A percentile compares a stretch with the other conserved stretches of the same genome.
These are phyloP conservation scores for Caerostris darwini DNA, from an alignment of 1,140 invertebrate genomes.

Conservation along the genomic window DNA sequence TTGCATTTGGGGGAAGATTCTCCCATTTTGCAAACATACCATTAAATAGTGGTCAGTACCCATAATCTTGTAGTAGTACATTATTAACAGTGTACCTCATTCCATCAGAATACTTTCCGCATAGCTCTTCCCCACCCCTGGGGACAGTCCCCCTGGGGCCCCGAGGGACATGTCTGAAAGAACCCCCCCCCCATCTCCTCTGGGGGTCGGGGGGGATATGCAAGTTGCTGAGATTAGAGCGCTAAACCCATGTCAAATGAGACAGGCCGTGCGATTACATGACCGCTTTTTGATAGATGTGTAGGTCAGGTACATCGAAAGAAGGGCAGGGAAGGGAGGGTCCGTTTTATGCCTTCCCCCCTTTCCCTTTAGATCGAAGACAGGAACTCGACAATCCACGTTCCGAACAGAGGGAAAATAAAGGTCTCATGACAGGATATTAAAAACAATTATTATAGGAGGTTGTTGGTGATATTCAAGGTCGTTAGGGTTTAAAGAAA, in stretches of 20 bases:
- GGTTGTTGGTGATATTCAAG: not conserved
- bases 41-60: not conserved
- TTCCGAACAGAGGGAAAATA: not conserved
- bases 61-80: not conserved
- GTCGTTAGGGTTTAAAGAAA: not conserved
- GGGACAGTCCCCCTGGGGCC: not conserved
- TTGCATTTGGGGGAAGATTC: not conserved
- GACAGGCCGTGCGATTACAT: slow-evolving; percentile 25
- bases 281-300: slow-evolving; percentile 16
- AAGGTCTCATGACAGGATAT: not conserved
- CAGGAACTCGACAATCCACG: not conserved
- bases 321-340: not conserved
- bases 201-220: not conserved
- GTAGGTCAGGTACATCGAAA: not conserved
- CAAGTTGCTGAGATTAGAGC: slow-evolving; percentile 25
- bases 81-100: not conserved
- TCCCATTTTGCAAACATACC: not conserved
- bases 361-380: not conserved
- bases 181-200: not conserved
- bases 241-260: slow-evolving; percentile 23
- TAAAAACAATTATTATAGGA: not conserved
- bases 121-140: not conserved
- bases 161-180: not conserved
- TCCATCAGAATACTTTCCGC: not conserved
- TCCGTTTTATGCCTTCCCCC: not conserved